Evolutionary conservation across 1,140 invertebrate genomes (phyloP).

Genomic region (Druon quercuslanigerum): DNA sequence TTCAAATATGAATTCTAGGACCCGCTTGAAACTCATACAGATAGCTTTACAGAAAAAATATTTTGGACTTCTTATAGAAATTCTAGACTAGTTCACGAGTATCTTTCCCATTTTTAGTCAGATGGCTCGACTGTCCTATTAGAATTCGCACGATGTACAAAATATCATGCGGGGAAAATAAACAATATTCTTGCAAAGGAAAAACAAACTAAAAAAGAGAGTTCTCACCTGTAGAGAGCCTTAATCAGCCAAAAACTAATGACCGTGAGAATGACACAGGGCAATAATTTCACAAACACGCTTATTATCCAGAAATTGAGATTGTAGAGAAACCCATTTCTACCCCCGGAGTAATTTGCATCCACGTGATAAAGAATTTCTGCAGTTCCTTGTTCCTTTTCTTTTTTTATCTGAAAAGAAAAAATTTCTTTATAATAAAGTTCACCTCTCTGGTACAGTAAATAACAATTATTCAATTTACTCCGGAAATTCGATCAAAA

Average conservation of each 20-base stretch:
- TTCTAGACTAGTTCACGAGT: background rate
- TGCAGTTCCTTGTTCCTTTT: constrained; percentile 48
- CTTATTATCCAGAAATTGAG: constrained; percentile 93
- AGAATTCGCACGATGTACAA: background rate
- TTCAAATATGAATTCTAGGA: background rate
- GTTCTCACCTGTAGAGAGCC: constrained; percentile 77
- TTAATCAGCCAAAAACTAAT: constrained; percentile 88
- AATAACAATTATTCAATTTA: too few species aligned
- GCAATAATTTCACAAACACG: constrained; percentile 89
- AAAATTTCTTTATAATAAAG: background rate
- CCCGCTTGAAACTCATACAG: background rate
- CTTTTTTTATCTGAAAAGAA: constrained; percentile 52
- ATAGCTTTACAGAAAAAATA: background rate
- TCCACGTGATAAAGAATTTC: constrained; percentile 61
- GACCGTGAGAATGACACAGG: constrained; percentile 88
- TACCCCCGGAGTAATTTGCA: constrained; percentile 52
- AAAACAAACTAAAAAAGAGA: constrained; percentile 4
- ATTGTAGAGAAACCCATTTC: constrained; percentile 79
- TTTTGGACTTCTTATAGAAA: constrained; percentile 19
- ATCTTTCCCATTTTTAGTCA: background rate
- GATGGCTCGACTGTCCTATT: background rate
- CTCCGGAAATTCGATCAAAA: too few species aligned
- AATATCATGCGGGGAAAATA: background rate
- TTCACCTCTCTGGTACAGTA: background rate
- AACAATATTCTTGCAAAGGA: background rate